Base-by-base conservation (phyloP, 1,140 invertebrate genomes). In the Lordiphosa mommai region DNA sequence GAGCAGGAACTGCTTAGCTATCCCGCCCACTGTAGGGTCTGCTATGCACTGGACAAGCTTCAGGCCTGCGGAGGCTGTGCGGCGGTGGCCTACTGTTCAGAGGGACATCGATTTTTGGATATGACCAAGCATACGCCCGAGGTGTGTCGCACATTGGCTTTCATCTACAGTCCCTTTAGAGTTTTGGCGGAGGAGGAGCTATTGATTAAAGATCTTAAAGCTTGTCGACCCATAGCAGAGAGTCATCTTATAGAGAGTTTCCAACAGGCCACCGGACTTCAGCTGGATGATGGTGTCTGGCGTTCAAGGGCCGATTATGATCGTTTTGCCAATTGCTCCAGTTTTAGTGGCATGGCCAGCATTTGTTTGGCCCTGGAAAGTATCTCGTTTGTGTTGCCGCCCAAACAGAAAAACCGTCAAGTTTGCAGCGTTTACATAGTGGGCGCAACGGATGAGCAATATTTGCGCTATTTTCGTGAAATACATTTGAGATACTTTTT, bases 401-500 rank as follows among this genome's bases (percentile, higher is more conserved):
- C 17, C 9, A 34, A 8, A 2, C 2, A 53, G 8, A 34, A 46
- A 7, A 20, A 1, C 1, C 3, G 5, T 4, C 20, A 23, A 5
- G 20, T 27, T 5, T 23, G 61, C 8, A 12, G 41, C 16, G 23
- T 77, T n/a, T 86, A 71, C 38, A 51, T 86, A 5, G 30, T 79
- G 27, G 72, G 60, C 13, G 72, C 69, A 14, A 68, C 14, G 0
- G 32, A 72, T 10, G 61, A 74, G 29, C 49, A 84, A 20, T 38
- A 68, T 4, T 16, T 49, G 0, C 20, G 34, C 2, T 86, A 70
- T 41, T 86, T 86, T 44, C 53, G 43, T 3, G 38, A 52, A 9
- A 71, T 82, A 40, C 84, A 86, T 46, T 23, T 69, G 1, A 60
- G 44, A 14, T 82, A 82, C 29, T 69, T 86, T 30, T 86, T 86